These are phyloP conservation scores for Nothoprocta pentlandii DNA, from an alignment of 2,113 vertebrate genomes.

Conservation along the genomic window DNA sequence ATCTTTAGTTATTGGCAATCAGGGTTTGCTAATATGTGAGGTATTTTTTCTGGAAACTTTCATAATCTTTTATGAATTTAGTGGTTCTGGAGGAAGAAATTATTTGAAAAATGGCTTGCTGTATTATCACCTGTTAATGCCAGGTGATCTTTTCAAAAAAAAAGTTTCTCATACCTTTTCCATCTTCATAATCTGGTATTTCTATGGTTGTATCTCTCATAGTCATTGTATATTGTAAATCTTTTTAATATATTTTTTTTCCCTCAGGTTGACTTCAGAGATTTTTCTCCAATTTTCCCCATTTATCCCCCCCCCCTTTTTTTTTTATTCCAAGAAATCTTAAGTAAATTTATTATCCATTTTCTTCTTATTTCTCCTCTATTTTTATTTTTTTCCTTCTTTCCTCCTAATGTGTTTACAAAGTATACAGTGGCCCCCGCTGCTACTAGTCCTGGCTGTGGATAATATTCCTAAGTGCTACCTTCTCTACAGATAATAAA, in stretches of 20 bases:
- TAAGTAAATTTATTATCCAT: not conserved
- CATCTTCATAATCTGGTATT: not conserved
- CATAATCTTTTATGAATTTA: not conserved
- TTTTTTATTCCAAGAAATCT: not conserved
- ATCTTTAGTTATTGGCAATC: not conserved
- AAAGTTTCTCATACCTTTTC: not conserved
- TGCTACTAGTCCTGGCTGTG: not conserved
- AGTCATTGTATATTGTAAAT: not conserved
- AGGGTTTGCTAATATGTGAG: not conserved
- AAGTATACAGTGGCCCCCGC: not conserved
- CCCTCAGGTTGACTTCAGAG: not conserved
- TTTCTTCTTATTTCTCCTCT: not conserved
- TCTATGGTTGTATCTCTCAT: not conserved
- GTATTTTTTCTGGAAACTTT: not conserved
- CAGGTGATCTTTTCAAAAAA: not conserved
- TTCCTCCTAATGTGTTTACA: not conserved
- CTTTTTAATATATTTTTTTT: not conserved
- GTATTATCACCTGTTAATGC: not conserved
- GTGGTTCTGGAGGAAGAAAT: not conserved
- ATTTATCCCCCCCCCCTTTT: not conserved
- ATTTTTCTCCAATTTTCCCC: not conserved
- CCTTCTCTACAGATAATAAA: not conserved
- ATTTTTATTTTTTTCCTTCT: not conserved
- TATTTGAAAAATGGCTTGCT: not conserved
- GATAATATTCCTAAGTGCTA: not conserved